Conservation (phyloP, 2,113 vertebrate genomes). For the Paralichthys olivaceus region DNA sequence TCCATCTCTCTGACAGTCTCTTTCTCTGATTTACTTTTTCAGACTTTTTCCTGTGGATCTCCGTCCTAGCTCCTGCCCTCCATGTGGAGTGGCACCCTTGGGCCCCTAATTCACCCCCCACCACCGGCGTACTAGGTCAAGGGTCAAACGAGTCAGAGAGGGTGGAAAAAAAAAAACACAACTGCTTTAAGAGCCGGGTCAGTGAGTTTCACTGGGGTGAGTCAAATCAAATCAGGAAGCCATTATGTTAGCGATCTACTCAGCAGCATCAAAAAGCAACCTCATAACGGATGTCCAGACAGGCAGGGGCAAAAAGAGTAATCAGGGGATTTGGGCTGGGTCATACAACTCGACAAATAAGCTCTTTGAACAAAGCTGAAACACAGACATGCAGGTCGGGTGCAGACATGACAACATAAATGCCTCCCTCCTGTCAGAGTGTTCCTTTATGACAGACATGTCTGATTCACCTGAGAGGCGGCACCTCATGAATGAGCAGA, state of each 20-base stretch:
- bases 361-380: slow-evolving; percentile 45
- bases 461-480: slow-evolving; percentile 39
- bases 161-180: slow-evolving; percentile 55
- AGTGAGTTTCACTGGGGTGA: slow-evolving; percentile 52
- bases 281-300: slow-evolving; percentile 5
- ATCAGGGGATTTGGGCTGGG: slow-evolving; percentile 27
- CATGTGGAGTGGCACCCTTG: slow-evolving; percentile 53
- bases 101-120: slow-evolving; percentile 47
- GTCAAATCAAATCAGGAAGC: slow-evolving; percentile 57
- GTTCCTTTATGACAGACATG: slow-evolving; percentile 32
- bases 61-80: slow-evolving; percentile 58
- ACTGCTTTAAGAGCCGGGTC: slow-evolving; percentile 55
- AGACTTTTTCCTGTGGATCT: slow-evolving; percentile 43
- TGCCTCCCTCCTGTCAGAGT: slow-evolving; percentile 32
- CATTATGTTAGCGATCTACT: slow-evolving; percentile 33
- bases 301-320: slow-evolving; percentile 9
- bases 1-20: slow-evolving; percentile 24
- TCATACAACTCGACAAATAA: slow-evolving; percentile 49
- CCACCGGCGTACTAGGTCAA: slow-evolving; percentile 32
- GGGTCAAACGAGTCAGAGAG: slow-evolving; percentile 51
- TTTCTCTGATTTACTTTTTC: slow-evolving; percentile 41
- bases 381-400: slow-evolving; percentile 41
- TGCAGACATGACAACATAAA: slow-evolving; percentile 60
- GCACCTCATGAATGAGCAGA: slow-evolving; percentile 23
- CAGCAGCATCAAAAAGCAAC: slow-evolving; percentile 34